A percentile compares a stretch with the other conserved stretches of the same genome.
Evolutionary conservation across 1,140 invertebrate genomes (phyloP).

Genomic region (Nomia melanderi): DNA sequence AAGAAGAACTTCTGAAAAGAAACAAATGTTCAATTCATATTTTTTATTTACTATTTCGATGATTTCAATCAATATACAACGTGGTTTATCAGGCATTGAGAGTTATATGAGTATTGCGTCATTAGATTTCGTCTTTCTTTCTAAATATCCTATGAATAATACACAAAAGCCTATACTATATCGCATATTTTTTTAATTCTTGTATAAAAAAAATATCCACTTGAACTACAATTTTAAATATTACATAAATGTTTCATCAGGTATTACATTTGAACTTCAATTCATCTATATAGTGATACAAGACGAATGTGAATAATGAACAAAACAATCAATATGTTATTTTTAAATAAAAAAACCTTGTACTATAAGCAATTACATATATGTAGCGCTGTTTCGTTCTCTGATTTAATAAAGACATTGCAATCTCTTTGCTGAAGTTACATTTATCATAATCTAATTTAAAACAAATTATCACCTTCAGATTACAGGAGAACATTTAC

Average conservation of each 20-base stretch:
- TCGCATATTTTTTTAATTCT: constrained; percentile 21
- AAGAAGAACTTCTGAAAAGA: constrained; percentile 24
- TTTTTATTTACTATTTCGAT: constrained; percentile 59
- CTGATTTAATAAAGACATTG: constrained; percentile 8
- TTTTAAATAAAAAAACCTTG: constrained; percentile 13
- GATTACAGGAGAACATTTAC: not conserved
- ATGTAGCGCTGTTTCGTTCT: not conserved
- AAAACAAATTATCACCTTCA: not conserved
- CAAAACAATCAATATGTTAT: constrained; percentile 24
- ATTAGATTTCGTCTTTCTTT: constrained; percentile 36
- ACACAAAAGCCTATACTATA: constrained; percentile 35
- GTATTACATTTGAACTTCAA: constrained; percentile 49
- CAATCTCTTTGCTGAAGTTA: not conserved
- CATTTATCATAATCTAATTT: not conserved
- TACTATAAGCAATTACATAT: constrained; percentile 12
- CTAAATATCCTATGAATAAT: constrained; percentile 41
- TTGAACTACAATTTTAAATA: constrained; percentile 46
- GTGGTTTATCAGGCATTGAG: constrained; percentile 28
- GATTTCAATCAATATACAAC: constrained; percentile 56
- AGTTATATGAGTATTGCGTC: constrained; percentile 57
- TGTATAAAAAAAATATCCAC: constrained; percentile 57
- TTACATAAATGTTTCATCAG: constrained; percentile 46
- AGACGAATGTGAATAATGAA: constrained; percentile 63
- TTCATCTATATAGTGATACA: constrained; percentile 1
- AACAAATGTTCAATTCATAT: constrained; percentile 10